phyloP scores from a whole-genome alignment of 2,113 vertebrate species.

The Emberiza fucata region DNA sequence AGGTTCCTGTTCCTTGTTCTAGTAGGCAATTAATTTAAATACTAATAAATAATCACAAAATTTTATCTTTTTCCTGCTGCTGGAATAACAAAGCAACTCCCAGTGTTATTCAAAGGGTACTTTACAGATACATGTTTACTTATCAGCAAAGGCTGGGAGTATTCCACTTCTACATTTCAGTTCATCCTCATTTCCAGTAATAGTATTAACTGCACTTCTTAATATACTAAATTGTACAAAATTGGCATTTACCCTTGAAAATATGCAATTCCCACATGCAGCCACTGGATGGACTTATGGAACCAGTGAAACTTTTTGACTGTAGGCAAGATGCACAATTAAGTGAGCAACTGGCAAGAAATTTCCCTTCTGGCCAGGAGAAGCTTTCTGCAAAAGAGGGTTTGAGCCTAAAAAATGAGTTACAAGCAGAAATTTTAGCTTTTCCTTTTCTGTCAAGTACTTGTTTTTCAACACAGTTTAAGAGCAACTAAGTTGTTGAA shows the following conservation, averaged over 20 bases:
- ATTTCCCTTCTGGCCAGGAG: background rate
- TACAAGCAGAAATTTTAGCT: background rate
- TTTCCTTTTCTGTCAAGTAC: background rate
- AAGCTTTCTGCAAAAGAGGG: background rate
- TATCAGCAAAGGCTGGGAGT: background rate
- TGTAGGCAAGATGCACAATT: background rate
- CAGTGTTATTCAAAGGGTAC: background rate
- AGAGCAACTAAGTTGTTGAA: background rate
- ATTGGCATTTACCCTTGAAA: background rate
- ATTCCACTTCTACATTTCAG: background rate
- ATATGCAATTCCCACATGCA: slow-evolving; percentile 13
- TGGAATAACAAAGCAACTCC: background rate
- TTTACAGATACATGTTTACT: background rate
- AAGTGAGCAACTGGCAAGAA: background rate
- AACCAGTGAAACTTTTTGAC: background rate
- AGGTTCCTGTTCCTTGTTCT: background rate
- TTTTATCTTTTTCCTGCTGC: background rate
- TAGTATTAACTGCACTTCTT: background rate
- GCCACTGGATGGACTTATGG: slow-evolving; percentile 47
- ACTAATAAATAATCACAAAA: background rate
- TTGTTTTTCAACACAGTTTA: background rate
- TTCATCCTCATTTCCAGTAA: background rate
- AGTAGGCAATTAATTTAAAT: background rate
- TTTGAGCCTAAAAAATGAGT: background rate
- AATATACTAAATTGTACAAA: background rate